A percentile compares a stretch with the other conserved stretches of the same genome.
Evolutionary conservation across 1,140 invertebrate genomes (phyloP).

Genomic region (Ceratosolen solmsi): DNA sequence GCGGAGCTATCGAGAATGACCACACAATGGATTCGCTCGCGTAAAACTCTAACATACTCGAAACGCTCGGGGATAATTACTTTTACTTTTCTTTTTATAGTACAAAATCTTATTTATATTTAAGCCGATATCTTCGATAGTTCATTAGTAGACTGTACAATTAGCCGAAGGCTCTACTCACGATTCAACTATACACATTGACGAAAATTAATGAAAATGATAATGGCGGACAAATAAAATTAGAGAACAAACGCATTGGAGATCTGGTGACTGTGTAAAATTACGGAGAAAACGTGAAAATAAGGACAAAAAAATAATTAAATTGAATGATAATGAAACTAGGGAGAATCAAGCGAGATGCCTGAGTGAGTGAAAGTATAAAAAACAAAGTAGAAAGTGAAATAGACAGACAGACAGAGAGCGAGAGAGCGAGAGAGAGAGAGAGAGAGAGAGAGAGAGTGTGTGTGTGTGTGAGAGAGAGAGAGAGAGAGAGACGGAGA

Average conservation of each 20-base stretch:
- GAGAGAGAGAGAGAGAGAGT: constrained; percentile 27
- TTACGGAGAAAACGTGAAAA: background rate
- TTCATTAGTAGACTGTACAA: constrained; percentile 55
- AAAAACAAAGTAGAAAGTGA: constrained; percentile 24
- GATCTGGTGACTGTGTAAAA: constrained; percentile 26
- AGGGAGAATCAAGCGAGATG: constrained; percentile 46
- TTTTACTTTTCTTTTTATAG: constrained; percentile 69
- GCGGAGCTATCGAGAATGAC: constrained; percentile 54
- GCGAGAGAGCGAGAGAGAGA: constrained; percentile 20
- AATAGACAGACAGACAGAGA: too few species aligned
- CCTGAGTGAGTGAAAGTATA: constrained; percentile 42
- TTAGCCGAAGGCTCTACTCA: constrained; percentile 71
- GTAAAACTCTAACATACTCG: constrained; percentile 51
- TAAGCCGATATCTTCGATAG: constrained; percentile 64
- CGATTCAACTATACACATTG: constrained; percentile 71
- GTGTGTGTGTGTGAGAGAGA: constrained; percentile 21
- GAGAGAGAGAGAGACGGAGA: constrained; percentile 38
- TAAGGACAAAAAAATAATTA: background rate
- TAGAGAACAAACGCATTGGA: too few species aligned
- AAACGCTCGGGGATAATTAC: constrained; percentile 57
- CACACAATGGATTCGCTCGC: constrained; percentile 42
- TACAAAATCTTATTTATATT: constrained; percentile 72
- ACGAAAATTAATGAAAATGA: constrained; percentile 46
- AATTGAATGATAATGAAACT: constrained; percentile 38
- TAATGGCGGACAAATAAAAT: constrained; percentile 10